A percentile compares a stretch with the other conserved stretches of the same genome.
Conservation (phyloP, 2,113 vertebrate genomes). For the Stomatorhinus ivindoensis region DNA sequence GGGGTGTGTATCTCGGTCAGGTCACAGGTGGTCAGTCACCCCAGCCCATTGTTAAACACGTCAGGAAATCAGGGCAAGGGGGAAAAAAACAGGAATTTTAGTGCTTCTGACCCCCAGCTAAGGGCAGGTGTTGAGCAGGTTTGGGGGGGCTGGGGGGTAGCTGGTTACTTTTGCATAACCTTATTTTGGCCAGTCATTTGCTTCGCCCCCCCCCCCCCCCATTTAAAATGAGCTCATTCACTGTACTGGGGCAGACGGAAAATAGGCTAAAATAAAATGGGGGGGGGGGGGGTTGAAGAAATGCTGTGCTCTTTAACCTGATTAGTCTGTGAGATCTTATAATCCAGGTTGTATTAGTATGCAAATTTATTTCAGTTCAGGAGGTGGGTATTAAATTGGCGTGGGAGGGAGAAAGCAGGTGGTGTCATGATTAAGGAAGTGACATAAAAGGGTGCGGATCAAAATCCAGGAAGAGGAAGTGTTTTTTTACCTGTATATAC, state of each 20-base stretch:
- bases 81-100: background rate
- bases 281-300: background rate
- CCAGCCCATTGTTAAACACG: background rate
- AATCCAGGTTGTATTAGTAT: background rate
- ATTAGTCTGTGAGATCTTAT: background rate
- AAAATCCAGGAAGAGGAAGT: constrained; percentile 3
- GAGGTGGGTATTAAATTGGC: background rate
- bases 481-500: background rate
- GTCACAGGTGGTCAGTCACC: constrained; percentile 8
- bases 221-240: background rate
- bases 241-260: background rate
- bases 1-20: background rate
- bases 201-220: background rate
- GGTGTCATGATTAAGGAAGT: background rate
- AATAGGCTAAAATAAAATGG: background rate
- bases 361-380: constrained; percentile 6
- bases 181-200: background rate
- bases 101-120: background rate
- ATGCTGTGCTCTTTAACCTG: constrained; percentile 7
- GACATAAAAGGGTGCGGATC: background rate
- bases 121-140: background rate
- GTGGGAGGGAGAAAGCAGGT: constrained; percentile 1
- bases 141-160: background rate
- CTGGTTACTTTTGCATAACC: background rate
- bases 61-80: background rate